Conservation (phyloP, 2,113 vertebrate genomes). For the Engraulis encrasicolus region DNA sequence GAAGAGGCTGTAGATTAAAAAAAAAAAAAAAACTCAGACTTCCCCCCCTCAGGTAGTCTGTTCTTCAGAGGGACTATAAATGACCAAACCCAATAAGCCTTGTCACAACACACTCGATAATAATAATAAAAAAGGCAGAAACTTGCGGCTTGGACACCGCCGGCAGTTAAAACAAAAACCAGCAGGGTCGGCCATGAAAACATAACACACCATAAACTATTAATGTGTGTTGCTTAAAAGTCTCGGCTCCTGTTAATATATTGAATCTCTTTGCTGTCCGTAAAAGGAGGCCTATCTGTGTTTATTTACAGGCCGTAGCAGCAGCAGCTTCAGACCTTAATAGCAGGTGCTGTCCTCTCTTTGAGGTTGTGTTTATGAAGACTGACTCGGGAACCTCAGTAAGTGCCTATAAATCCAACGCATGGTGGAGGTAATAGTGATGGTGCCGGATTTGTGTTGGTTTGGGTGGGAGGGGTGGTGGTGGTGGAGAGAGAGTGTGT, state of each 20-base stretch:
- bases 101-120: constrained; percentile 29
- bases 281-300: constrained; percentile 77
- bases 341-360: constrained; percentile 67
- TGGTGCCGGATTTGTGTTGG: constrained; percentile 42
- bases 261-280: constrained; percentile 79
- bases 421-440: constrained; percentile 73
- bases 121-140: constrained; percentile 42
- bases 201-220: constrained; percentile 80
- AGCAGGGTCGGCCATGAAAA: constrained; percentile 71
- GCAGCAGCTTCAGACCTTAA: constrained; percentile 44
- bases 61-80: constrained; percentile 8
- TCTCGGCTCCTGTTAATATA: constrained; percentile 77
- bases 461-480: constrained; percentile 46
- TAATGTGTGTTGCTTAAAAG: constrained; percentile 77
- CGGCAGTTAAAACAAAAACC: constrained; percentile 63
- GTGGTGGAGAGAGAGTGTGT: background rate
- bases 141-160: constrained; percentile 34
- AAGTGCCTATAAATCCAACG: constrained; percentile 79
- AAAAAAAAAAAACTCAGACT: too few species aligned
- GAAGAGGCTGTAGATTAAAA: constrained; percentile 23
- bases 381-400: constrained; percentile 73
- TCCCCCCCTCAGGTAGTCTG: background rate
- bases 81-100: constrained; percentile 35
- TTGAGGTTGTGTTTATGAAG: constrained; percentile 81
- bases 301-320: constrained; percentile 77